Evolutionary conservation across 1,140 invertebrate genomes (phyloP).

Genomic region (Sipha flava): DNA sequence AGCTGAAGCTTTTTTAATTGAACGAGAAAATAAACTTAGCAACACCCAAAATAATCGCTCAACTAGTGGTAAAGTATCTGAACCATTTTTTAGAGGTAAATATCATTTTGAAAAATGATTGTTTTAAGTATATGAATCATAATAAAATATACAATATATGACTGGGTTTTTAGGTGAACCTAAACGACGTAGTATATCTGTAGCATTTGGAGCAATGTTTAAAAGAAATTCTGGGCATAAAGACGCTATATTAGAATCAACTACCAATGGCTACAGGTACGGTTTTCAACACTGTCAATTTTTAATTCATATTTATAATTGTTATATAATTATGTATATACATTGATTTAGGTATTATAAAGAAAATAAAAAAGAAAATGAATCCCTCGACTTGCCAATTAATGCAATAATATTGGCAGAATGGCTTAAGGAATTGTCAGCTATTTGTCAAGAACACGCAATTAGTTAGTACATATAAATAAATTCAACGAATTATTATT

Average conservation of each 20-base stretch:
- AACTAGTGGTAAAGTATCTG: constrained; percentile 35
- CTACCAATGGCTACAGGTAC: constrained; percentile 32
- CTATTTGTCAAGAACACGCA: constrained; percentile 82
- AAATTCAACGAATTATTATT: not conserved
- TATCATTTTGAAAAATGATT: not conserved
- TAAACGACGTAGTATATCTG: constrained; percentile 62
- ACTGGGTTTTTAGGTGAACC: constrained; percentile 46
- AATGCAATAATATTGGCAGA: constrained; percentile 86
- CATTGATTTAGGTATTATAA: constrained; percentile 33
- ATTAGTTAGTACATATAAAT: constrained; percentile 33
- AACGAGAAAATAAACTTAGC: constrained; percentile 53
- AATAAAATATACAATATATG: not conserved
- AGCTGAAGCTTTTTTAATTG: constrained; percentile 65
- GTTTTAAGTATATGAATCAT: not conserved
- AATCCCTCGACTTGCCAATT: constrained; percentile 53
- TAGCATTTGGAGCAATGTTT: constrained; percentile 63
- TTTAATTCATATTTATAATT: not conserved
- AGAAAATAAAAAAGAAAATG: constrained; percentile 23
- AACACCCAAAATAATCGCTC: constrained; percentile 39
- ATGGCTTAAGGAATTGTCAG: constrained; percentile 86
- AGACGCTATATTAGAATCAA: constrained; percentile 25
- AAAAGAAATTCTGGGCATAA: constrained; percentile 44
- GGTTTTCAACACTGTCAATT: too few species aligned
- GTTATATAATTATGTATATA: not conserved
- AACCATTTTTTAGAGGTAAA: constrained; percentile 46